phyloP scores from a whole-genome alignment of 2,113 vertebrate genomes.

The Larimichthys polyactis region DNA sequence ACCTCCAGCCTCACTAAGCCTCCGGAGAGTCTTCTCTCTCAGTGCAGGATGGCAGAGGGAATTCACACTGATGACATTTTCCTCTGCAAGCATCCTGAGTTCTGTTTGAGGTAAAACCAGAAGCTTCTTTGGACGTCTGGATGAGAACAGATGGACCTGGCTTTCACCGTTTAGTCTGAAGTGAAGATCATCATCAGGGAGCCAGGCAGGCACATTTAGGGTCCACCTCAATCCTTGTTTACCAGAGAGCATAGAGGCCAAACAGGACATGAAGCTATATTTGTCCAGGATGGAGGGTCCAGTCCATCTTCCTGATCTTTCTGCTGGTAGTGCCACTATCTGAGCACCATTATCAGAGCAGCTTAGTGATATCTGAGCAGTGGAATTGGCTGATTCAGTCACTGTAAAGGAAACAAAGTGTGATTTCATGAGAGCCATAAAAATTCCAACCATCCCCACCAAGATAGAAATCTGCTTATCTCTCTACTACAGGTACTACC shows the following conservation, averaged over 20 bases:
- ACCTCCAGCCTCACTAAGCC: slow-evolving; percentile 45
- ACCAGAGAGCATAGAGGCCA: slow-evolving; percentile 11
- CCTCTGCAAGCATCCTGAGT: neutral
- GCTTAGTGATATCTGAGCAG: neutral
- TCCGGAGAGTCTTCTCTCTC: slow-evolving; percentile 53
- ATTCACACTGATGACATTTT: neutral
- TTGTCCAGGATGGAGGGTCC: slow-evolving; percentile 5
- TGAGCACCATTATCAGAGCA: slow-evolving; percentile 6
- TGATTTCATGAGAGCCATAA: slow-evolving; percentile 12
- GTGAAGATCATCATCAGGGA: neutral
- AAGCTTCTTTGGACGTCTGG: slow-evolving; percentile 7
- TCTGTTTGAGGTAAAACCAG: slow-evolving; percentile 34
- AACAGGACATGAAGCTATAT: slow-evolving; percentile 11
- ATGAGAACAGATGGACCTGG: neutral
- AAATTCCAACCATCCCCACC: neutral
- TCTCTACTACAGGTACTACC: neutral
- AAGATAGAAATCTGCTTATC: slow-evolving; percentile 20
- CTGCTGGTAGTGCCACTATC: slow-evolving; percentile 12
- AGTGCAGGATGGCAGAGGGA: slow-evolving; percentile 44
- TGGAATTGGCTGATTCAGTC: slow-evolving; percentile 5
- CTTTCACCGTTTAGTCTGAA: neutral
- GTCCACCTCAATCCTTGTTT: slow-evolving; percentile 34
- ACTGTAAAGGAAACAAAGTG: slow-evolving; percentile 53
- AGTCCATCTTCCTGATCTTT: neutral
- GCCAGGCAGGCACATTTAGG: slow-evolving; percentile 29